phyloP scores from a whole-genome alignment of 1,140 invertebrate genomes.

The Colletes latitarsis region DNA sequence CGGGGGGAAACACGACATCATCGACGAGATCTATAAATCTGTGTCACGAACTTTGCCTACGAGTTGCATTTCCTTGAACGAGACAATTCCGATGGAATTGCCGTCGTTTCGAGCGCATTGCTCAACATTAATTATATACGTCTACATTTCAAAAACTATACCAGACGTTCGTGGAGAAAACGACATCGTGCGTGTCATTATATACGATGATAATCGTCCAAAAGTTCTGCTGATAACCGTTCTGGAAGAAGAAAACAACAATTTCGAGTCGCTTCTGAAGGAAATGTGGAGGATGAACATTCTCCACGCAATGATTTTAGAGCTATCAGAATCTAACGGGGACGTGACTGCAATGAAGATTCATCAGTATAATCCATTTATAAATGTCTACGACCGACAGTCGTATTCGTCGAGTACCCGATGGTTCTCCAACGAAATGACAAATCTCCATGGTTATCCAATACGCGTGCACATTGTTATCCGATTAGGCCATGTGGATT shows the following conservation, averaged over 20 bases:
- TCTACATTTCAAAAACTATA: background rate
- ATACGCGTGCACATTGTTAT: background rate
- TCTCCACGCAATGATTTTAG: constrained; percentile 13
- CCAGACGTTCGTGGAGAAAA: background rate
- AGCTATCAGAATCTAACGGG: background rate
- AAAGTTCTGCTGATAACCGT: constrained; percentile 3
- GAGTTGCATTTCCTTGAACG: constrained; percentile 2
- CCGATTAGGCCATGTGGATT: background rate
- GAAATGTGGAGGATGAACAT: background rate
- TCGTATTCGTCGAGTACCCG: background rate
- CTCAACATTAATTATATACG: background rate
- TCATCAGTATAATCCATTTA: constrained; percentile 44
- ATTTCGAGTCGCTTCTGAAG: background rate
- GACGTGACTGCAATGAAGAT: background rate
- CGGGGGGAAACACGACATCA: background rate
- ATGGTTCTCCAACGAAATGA: constrained; percentile 38
- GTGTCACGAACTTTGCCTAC: background rate
- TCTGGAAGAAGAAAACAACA: background rate
- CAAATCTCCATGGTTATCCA: constrained; percentile 24
- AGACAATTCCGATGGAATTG: background rate
- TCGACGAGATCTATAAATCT: background rate
- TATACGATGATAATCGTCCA: background rate
- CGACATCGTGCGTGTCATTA: background rate
- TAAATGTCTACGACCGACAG: background rate
- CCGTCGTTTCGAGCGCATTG: no score